These are phyloP conservation scores for Spinus olivaceus DNA, from an alignment of 2,797 vertebrate genomes.

Conservation along the genomic window DNA sequence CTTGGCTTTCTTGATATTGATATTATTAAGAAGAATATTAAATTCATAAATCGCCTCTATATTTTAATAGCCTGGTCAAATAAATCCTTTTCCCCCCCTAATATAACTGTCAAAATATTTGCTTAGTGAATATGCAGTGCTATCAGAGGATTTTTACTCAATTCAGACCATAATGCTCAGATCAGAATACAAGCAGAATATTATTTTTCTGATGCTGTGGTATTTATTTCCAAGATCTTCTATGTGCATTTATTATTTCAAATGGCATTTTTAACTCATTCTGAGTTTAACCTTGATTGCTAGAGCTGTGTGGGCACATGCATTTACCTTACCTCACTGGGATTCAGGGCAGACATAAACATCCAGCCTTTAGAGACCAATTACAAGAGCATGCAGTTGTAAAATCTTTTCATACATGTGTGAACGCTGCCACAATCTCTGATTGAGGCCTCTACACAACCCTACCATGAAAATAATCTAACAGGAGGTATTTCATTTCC, in stretches of 20 bases:
- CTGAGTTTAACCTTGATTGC: neutral
- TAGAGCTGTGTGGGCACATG: neutral
- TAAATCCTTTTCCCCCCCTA: neutral
- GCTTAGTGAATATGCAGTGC: neutral
- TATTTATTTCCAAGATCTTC: neutral
- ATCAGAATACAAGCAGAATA: neutral
- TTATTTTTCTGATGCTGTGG: neutral
- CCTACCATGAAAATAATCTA: neutral
- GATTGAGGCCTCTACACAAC: neutral
- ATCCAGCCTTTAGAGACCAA: neutral
- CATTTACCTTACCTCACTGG: neutral
- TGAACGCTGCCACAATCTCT: neutral
- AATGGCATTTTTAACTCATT: neutral
- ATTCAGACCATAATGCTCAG: neutral
- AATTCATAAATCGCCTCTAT: neutral
- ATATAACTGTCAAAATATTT: neutral
- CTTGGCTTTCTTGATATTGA: neutral
- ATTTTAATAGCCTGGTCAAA: neutral
- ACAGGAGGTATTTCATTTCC: neutral
- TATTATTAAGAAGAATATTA: neutral
- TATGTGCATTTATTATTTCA: neutral
- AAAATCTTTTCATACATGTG: neutral
- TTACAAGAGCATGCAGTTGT: neutral
- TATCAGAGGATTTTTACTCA: neutral
- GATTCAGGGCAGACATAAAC: neutral